phyloP scores from a whole-genome alignment of 2,113 vertebrate species.

The Sorex fumeus region DNA sequence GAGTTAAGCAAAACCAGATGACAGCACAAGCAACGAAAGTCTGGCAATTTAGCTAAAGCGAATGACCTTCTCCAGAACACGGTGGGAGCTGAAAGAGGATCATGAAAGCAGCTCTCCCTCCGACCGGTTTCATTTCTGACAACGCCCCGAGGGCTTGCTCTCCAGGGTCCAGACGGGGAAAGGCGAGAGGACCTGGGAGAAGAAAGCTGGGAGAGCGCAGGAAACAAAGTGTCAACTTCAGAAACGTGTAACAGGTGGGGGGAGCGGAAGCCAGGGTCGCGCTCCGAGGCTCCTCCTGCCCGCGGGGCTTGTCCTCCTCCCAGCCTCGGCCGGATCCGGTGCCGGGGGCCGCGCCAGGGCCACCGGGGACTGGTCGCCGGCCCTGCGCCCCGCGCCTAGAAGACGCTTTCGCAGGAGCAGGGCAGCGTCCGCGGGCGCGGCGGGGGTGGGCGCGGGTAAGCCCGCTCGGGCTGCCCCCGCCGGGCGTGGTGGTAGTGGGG shows the following conservation, averaged over 20 bases:
- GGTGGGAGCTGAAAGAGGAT: constrained; percentile 20
- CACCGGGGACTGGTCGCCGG: not conserved
- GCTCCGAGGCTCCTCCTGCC: not conserved
- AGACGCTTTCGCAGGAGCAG: constrained; percentile 81
- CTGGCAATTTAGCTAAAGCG: constrained; percentile 49
- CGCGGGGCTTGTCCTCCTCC: too few species aligned
- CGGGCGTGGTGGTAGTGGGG: constrained; percentile 80
- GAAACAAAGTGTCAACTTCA: constrained; percentile 10
- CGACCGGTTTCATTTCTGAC: not conserved
- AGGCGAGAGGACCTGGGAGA: constrained; percentile 12
- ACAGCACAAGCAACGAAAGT: constrained; percentile 35
- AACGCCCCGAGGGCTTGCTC: constrained; percentile 11
- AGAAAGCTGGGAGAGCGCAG: not conserved
- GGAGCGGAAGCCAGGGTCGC: not conserved
- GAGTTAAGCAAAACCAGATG: constrained; percentile 10
- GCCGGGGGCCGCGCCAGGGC: not conserved
- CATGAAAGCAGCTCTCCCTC: constrained; percentile 53
- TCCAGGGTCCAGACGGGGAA: not conserved
- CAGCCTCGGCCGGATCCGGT: not conserved
- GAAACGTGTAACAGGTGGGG: not conserved
- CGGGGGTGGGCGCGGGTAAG: constrained; percentile 61
- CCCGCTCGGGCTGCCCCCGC: not conserved
- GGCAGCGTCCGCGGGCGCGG: constrained; percentile 68
- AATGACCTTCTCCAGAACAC: constrained; percentile 38
- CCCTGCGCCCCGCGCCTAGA: constrained; percentile 54